Percentiles rank a stretch among this genome's conserved stretches.
These are phyloP conservation scores for Notarius lentiginosus DNA, from an alignment of 2,113 vertebrate species.

Conservation along the genomic window DNA sequence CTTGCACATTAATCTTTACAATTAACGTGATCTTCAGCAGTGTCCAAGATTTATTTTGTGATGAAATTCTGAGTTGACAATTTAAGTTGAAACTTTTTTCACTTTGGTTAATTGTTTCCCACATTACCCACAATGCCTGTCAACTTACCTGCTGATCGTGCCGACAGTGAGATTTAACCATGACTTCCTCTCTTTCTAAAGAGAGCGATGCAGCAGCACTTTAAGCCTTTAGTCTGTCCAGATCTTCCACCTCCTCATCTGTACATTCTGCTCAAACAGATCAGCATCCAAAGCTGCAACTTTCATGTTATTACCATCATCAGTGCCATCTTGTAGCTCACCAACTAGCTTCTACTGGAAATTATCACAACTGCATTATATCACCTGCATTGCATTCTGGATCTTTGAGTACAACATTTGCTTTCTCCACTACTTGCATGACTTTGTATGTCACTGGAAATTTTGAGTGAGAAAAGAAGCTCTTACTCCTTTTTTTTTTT, in stretches of 20 bases:
- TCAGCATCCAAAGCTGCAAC: neutral
- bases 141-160: neutral
- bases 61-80: neutral
- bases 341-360: neutral
- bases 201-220: neutral
- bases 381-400: neutral
- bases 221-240: neutral
- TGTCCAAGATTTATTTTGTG: neutral
- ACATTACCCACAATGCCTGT: constrained; percentile 2
- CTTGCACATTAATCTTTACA: neutral
- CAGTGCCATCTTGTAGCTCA: neutral
- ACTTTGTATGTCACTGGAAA: neutral
- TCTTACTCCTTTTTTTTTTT: neutral
- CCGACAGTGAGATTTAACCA: no score
- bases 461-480: neutral
- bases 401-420: neutral
- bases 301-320: neutral
- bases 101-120: neutral
- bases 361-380: neutral
- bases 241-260: neutral
- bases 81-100: neutral
- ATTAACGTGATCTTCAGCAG: neutral
- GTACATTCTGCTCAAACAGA: neutral
- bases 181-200: neutral
- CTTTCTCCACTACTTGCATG: neutral